Percentiles rank a stretch among this genome's conserved stretches.
These are phyloP conservation scores for Athripsodes cinereus DNA, from an alignment of 2,888 invertebrate genomes.

Conservation along the genomic window DNA sequence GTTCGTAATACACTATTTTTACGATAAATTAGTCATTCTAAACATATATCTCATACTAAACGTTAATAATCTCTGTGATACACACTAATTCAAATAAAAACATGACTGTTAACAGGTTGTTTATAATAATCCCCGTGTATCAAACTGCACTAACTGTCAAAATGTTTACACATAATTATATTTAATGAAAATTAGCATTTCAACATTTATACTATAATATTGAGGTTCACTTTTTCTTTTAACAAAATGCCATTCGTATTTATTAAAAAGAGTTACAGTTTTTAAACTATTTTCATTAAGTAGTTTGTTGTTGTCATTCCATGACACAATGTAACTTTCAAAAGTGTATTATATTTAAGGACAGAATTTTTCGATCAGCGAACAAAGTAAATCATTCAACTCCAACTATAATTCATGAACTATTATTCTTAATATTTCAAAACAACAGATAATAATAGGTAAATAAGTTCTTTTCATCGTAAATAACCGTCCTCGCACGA, in stretches of 20 bases:
- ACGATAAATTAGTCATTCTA: too few species aligned
- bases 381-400: background rate
- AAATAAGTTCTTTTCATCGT: slow-evolving; percentile 3
- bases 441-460: background rate
- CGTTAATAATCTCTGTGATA: too few species aligned
- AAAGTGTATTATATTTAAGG: background rate
- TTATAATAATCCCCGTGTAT: slow-evolving; percentile 22
- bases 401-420: background rate
- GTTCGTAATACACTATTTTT: too few species aligned
- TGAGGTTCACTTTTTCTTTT: too few species aligned
- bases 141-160: slow-evolving; percentile 23
- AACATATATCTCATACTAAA: too few species aligned
- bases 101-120: slow-evolving; percentile 24
- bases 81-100: slow-evolving; percentile 12
- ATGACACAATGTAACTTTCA: slow-evolving; percentile 1
- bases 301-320: too few species aligned
- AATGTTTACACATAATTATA: slow-evolving; percentile 13
- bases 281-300: too few species aligned
- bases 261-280: too few species aligned
- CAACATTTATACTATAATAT: too few species aligned
- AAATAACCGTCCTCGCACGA: slow-evolving; percentile 14
- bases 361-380: background rate
- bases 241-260: too few species aligned
- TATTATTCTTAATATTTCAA: background rate
- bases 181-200: too few species aligned